Percentiles rank a stretch among this genome's conserved stretches.
Evolutionary conservation across 1,140 invertebrate genomes (phyloP).

Genomic region (Sarcophaga peregrina): DNA sequence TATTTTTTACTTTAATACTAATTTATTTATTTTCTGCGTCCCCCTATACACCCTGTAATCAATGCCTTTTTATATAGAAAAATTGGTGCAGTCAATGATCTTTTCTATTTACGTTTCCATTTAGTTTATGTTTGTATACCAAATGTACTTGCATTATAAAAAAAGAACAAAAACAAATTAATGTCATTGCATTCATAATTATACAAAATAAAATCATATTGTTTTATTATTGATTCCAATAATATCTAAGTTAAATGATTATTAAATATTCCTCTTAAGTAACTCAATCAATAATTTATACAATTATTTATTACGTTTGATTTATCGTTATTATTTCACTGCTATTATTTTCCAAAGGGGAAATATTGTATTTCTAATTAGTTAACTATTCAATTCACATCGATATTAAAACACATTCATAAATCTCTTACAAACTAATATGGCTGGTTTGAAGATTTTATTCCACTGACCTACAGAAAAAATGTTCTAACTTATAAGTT

Average conservation of each 20-base stretch:
- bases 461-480: constrained; percentile 32
- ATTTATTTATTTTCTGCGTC: too few relatives aligned
- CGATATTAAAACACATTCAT: background rate
- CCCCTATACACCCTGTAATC: too few relatives aligned
- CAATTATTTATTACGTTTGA: background rate
- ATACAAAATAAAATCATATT: background rate
- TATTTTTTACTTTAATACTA: background rate
- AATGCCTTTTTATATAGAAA: background rate
- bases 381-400: background rate
- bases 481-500: constrained; percentile 12
- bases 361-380: background rate
- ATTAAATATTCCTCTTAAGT: background rate
- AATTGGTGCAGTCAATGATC: constrained; percentile 3
- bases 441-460: background rate
- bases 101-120: background rate
- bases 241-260: background rate
- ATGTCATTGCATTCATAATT: constrained; percentile 4
- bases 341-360: background rate
- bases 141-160: background rate
- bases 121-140: background rate
- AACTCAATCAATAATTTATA: background rate
- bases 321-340: background rate
- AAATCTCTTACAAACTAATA: background rate
- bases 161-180: background rate
- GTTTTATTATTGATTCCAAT: background rate